phyloP scores from a whole-genome alignment of 2,113 vertebrate genomes.

The Chaetorhynchus papuensis region DNA sequence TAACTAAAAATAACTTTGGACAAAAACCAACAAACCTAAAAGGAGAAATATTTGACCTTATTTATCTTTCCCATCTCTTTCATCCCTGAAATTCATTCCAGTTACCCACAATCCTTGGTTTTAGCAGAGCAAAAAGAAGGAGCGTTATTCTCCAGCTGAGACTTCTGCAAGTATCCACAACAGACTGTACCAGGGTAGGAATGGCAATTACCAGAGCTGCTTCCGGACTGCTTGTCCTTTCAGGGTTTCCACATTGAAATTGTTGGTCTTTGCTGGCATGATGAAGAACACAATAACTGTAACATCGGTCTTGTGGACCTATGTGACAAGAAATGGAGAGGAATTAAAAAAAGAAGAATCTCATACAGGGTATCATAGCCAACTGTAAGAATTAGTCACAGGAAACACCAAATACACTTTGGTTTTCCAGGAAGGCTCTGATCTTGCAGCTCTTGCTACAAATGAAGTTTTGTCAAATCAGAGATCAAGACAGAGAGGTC shows the following conservation, averaged over 20 bases:
- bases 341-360: not conserved
- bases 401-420: not conserved
- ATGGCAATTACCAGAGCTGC: conserved; percentile 85
- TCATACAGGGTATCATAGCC: not conserved
- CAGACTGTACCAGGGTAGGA: not conserved
- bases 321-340: not conserved
- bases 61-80: not conserved
- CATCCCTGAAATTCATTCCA: not conserved
- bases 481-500: not conserved
- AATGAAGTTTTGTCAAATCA: not conserved
- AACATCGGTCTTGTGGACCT: conserved; percentile 89
- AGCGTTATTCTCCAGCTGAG: not conserved
- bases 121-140: not conserved
- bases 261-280: conserved; percentile 97
- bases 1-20: not conserved
- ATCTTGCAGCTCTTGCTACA: not conserved
- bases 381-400: not conserved
- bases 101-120: not conserved
- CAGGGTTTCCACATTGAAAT: conserved; percentile 96
- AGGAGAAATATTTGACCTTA: not conserved
- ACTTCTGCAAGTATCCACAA: not conserved
- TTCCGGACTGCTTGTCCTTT: conserved; percentile 95
- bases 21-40: not conserved
- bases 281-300: conserved; percentile 96
- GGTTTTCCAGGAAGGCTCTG: not conserved